Evolutionary conservation across 2,888 invertebrate species (phyloP).

Genomic region (Andrena camellia): DNA sequence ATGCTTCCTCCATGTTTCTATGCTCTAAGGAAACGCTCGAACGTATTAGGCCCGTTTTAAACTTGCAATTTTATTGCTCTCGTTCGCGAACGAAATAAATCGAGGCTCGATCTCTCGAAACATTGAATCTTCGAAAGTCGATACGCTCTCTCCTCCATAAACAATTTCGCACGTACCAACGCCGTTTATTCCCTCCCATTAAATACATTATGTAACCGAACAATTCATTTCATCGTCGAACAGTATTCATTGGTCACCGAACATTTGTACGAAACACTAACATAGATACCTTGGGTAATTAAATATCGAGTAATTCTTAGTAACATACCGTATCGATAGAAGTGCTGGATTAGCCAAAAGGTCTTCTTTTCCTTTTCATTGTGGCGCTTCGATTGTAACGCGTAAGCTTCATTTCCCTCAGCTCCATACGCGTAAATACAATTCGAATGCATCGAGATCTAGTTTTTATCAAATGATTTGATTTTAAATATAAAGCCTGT

Average conservation of each 20-base stretch:
- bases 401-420: too few relatives aligned
- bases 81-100: conserved; percentile 25
- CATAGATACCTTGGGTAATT: conserved; percentile 26
- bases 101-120: not conserved
- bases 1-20: too few relatives aligned
- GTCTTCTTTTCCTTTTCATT: too few relatives aligned
- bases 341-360: not conserved
- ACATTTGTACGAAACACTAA: conserved; percentile 45
- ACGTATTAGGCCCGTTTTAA: conserved; percentile 57
- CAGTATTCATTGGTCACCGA: conserved; percentile 37
- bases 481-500: too few relatives aligned
- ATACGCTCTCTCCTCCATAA: not conserved
- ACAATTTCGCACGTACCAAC: not conserved
- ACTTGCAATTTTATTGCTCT: conserved; percentile 39
- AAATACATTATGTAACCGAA: not conserved
- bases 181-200: not conserved
- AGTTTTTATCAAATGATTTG: too few relatives aligned
- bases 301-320: conserved; percentile 37
- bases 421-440: too few relatives aligned
- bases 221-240: not conserved
- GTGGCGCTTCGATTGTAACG: too few relatives aligned
- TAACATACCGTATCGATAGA: conserved; percentile 15
- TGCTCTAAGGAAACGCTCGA: conserved; percentile 31
- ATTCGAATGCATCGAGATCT: too few relatives aligned
- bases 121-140: not conserved